Evolutionary conservation across 2,113 vertebrate genomes (phyloP), one percentile per base, ranked within the genome.

Genomic region (Corythoichthys haematopterus): DNA sequence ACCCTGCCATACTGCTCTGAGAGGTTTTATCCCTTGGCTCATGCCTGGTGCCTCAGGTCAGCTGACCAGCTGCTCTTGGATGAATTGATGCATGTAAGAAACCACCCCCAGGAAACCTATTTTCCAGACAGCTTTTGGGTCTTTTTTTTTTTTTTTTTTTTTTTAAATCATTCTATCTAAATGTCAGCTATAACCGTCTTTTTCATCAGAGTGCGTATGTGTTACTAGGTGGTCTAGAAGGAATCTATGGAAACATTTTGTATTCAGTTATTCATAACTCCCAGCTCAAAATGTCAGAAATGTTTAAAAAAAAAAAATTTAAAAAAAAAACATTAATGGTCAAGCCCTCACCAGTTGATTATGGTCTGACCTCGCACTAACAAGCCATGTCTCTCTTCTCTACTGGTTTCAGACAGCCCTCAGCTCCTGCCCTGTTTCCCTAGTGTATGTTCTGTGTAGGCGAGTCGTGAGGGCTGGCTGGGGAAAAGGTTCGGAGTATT

Each of bases 401-500:
- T 0, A 20, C 60, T 37, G 69, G 66, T 63, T 62, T 48, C 15
- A 14, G 61, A 56, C 50, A 43, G 46, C 65, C 69, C 37, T 12
- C 12, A 35, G 43, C 40, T 46, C 62, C 52, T 64, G 59, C 64
- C 79, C 72, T 74, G 20, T 48, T 59, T 78, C 77, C 70, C 78
- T 16, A 43, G 72, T 73, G 77, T 69, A 3, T 73, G 68, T 55
- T 84, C 66, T 70, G 46, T 78, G 45, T 78, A n/a, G 5, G 33
- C 43, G 63, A 52, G 59, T 61, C 35, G 56, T 20, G 33, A 45
- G 53, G 60, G 64, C 37, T 16, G 7, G 35, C 71, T 80, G 71
- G 84, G 84, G 75, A 83, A 51, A 69, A 55, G 55, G 70, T 67
- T 64, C 66, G 77, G 82, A 74, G 88, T 85, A 92, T 91, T 76